Evolutionary conservation across 2,888 invertebrate genomes (phyloP).

Genomic region (Nasonovia ribisnigri): DNA sequence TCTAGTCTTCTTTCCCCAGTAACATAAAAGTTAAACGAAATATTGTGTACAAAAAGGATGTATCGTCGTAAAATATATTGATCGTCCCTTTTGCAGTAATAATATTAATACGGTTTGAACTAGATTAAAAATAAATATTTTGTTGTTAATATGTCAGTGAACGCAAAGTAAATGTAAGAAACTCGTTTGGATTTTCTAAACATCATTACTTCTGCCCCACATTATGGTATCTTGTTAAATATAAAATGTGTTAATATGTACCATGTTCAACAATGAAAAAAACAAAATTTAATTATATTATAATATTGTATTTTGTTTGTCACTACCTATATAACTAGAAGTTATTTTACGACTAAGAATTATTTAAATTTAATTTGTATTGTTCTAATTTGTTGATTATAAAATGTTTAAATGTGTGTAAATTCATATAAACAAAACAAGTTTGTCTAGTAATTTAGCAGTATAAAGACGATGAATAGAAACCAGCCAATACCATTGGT

Average conservation of each 20-base stretch:
- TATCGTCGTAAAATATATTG: background rate
- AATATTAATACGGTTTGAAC: background rate
- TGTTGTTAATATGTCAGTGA: slow-evolving; percentile 2
- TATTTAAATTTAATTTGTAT: background rate
- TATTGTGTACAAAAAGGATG: background rate
- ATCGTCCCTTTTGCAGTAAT: background rate
- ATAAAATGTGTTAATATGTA: background rate
- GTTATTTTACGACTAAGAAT: too few species aligned
- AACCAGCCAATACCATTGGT: slow-evolving; percentile 33
- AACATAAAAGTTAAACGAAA: background rate
- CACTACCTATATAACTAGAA: too few species aligned
- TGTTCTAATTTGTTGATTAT: background rate
- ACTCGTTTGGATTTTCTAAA: background rate
- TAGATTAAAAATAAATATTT: slow-evolving; percentile 20
- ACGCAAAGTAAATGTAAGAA: background rate
- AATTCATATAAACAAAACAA: slow-evolving; percentile 13
- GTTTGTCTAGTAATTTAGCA: background rate
- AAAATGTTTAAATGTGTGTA: background rate
- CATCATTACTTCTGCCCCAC: background rate
- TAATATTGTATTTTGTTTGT: background rate
- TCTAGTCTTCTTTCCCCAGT: background rate
- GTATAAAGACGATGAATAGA: slow-evolving; percentile 36
- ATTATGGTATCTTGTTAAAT: background rate
- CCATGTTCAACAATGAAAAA: too few species aligned
- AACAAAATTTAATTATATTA: too few species aligned